Conservation (phyloP, 2,888 invertebrate species). For the Aphodius granarius region DNA sequence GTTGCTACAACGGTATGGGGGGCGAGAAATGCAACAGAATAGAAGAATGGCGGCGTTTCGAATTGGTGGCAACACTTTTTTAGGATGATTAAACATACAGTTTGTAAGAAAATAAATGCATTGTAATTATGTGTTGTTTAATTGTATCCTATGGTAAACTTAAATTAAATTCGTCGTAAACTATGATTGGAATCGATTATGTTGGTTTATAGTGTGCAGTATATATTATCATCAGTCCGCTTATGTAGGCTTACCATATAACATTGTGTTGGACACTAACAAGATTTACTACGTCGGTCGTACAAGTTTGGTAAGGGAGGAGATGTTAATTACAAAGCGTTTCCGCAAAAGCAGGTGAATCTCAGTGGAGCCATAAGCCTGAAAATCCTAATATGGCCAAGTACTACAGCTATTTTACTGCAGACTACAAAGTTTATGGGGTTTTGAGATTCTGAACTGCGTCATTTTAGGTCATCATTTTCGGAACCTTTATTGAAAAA, state of each 20-base stretch:
- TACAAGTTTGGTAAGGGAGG: not conserved
- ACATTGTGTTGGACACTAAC: not conserved
- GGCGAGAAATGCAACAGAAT: not conserved
- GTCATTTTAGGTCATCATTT: not conserved
- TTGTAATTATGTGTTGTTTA: not conserved
- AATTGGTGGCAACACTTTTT: not conserved
- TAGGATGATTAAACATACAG: not conserved
- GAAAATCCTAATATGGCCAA: not conserved
- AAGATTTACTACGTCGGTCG: not conserved
- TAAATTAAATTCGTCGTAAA: not conserved
- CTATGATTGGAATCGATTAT: not conserved
- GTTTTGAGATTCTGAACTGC: too few species aligned
- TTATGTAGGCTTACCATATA: not conserved
- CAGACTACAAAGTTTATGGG: not conserved
- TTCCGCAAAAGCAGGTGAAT: not conserved
- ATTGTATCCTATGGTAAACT: not conserved
- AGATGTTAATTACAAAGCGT: not conserved
- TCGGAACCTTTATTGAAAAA: too few species aligned
- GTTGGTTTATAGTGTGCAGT: not conserved
- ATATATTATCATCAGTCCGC: not conserved
- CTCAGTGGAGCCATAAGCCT: not conserved
- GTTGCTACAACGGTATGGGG: not conserved
- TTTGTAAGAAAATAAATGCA: not conserved
- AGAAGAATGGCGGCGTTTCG: not conserved
- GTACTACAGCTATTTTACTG: not conserved